These are phyloP conservation scores for Menidia menidia DNA, from an alignment of 2,797 vertebrate genomes.

Conservation along the genomic window DNA sequence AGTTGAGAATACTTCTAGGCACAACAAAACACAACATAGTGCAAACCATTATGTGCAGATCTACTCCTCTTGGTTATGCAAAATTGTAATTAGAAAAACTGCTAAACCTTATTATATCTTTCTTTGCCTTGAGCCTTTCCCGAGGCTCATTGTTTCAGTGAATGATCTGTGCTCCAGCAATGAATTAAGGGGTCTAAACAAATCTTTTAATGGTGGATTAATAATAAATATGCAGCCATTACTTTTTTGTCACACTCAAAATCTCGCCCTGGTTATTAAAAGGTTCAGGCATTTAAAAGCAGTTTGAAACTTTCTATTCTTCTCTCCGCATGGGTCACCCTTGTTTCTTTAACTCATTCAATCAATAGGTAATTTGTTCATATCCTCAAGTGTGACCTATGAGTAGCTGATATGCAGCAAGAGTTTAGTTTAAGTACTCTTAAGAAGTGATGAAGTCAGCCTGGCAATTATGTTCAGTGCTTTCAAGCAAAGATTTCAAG, in stretches of 20 bases:
- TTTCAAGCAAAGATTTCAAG: no score
- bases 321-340: no score
- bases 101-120: conserved; percentile 17
- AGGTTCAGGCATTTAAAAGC: neutral
- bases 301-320: no score
- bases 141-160: conserved; percentile 23
- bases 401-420: no score
- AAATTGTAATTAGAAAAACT: conserved; percentile 43
- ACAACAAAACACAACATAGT: conserved; percentile 32
- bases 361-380: no score
- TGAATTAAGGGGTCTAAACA: conserved; percentile 30
- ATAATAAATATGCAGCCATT: conserved; percentile 23
- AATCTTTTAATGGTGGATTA: conserved; percentile 17
- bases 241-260: neutral
- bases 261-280: neutral
- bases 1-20: conserved; percentile 43
- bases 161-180: conserved; percentile 22
- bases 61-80: conserved; percentile 19
- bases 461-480: no score
- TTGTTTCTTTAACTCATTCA: no score
- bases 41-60: conserved; percentile 43
- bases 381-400: no score
- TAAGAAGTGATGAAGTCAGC: no score
- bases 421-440: no score
- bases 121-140: conserved; percentile 17